Conservation (phyloP, 2,113 vertebrate species). For the Dissostichus mawsoni region DNA sequence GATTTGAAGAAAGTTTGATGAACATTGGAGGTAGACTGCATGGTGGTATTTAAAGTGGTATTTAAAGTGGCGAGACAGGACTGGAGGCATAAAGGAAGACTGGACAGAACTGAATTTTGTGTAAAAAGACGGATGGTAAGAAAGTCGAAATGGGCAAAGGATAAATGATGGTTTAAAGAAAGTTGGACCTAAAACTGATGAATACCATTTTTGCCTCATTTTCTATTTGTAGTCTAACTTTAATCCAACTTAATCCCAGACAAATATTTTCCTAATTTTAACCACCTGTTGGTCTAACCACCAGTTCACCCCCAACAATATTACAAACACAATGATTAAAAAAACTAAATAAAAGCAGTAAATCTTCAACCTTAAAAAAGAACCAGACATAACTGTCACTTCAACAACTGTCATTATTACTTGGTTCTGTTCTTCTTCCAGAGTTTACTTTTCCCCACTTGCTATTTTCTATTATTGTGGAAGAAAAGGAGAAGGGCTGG, state of each 20-base stretch:
- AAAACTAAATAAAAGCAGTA: not conserved
- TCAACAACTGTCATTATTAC: not conserved
- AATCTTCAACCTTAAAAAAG: not conserved
- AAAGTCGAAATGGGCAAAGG: too few relatives aligned
- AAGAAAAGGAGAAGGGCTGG: conserved; percentile 2
- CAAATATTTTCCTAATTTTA: too few relatives aligned
- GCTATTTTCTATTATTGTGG: conserved; percentile 3
- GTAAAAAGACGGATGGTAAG: too few relatives aligned
- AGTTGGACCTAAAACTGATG: not conserved
- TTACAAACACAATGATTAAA: not conserved
- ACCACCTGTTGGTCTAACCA: not conserved
- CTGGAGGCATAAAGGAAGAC: too few relatives aligned
- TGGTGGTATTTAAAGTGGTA: too few relatives aligned
- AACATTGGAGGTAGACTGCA: conserved; percentile 8
- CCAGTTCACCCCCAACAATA: not conserved
- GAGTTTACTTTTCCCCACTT: not conserved
- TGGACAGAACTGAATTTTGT: too few relatives aligned
- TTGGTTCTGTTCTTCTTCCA: not conserved
- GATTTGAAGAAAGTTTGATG: conserved; percentile 10
- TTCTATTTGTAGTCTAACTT: too few relatives aligned
- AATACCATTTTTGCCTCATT: not conserved
- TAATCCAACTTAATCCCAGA: too few relatives aligned
- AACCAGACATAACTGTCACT: not conserved
- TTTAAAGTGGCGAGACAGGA: not conserved
- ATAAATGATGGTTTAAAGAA: not conserved